Evolutionary conservation across 1,140 invertebrate genomes (phyloP).

Genomic region (Tetramorium simillimum): DNA sequence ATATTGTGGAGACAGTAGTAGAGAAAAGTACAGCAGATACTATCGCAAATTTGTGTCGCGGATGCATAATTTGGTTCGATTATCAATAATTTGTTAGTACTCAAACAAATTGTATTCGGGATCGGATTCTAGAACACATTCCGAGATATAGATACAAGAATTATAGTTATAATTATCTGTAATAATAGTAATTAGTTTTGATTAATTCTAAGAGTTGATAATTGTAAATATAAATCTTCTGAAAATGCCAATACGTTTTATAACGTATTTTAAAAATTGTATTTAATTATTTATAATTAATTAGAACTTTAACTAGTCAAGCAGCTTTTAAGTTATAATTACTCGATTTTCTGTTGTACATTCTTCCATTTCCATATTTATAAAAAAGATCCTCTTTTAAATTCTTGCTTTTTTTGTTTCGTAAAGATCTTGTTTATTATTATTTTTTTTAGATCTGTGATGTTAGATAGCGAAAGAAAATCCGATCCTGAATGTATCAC

Average conservation of each 20-base stretch:
- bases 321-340: not conserved
- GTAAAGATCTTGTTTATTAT: not conserved
- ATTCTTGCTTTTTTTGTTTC: not conserved
- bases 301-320: not conserved
- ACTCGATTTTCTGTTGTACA: not conserved
- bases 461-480: not conserved
- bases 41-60: not conserved
- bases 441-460: not conserved
- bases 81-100: conserved; percentile 8
- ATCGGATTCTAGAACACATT: conserved; percentile 19
- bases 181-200: conserved; percentile 5
- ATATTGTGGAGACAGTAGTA: not conserved
- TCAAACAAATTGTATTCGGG: conserved; percentile 7
- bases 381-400: not conserved
- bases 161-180: conserved; percentile 16
- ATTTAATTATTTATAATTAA: conserved; percentile 23
- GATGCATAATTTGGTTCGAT: not conserved
- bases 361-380: not conserved
- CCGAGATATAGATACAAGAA: not conserved
- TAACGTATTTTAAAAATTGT: not conserved
- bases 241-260: not conserved
- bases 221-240: conserved; percentile 9
- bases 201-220: conserved; percentile 17
- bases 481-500: conserved; percentile 1
- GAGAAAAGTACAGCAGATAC: not conserved